These are phyloP conservation scores for Rhagologus leucostigma DNA, from an alignment of 2,113 vertebrate species.

Conservation along the genomic window DNA sequence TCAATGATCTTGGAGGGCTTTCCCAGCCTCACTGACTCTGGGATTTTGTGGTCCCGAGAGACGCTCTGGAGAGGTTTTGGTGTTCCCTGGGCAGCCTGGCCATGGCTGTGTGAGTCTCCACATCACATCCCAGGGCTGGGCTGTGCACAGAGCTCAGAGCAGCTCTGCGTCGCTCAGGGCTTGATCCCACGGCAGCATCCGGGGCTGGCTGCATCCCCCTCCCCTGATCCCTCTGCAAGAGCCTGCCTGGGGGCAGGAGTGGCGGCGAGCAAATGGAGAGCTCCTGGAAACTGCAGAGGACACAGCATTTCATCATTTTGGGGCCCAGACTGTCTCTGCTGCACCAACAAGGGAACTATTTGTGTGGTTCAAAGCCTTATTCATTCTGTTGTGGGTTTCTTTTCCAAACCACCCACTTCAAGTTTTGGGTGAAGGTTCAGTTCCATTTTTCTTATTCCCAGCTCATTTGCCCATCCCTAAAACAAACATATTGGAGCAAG, in stretches of 20 bases:
- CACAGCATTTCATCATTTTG: background rate
- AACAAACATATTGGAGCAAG: slow-evolving; percentile 42
- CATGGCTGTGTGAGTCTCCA: rapidly evolving
- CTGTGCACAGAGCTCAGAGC: rapidly evolving
- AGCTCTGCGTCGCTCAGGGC: rapidly evolving
- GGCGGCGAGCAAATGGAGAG: rapidly evolving
- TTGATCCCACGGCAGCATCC: rapidly evolving
- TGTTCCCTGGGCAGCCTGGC: background rate
- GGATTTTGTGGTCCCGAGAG: background rate
- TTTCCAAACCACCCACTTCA: slow-evolving; percentile 41
- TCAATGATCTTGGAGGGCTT: rapidly evolving
- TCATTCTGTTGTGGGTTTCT: slow-evolving; percentile 36
- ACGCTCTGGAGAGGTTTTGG: background rate
- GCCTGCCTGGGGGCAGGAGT: background rate
- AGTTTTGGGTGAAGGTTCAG: slow-evolving; percentile 56
- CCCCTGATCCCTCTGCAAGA: background rate
- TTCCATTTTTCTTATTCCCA: slow-evolving; percentile 59
- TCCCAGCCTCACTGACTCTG: background rate
- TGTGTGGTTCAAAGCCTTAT: slow-evolving; percentile 36
- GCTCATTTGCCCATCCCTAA: slow-evolving; percentile 56
- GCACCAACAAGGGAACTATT: slow-evolving; percentile 38
- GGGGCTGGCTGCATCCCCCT: background rate
- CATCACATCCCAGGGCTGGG: rapidly evolving
- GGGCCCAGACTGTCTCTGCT: slow-evolving; percentile 26
- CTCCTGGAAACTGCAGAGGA: background rate